Evolutionary conservation across 2,888 invertebrate genomes (phyloP), one percentile per base, ranked within the genome.

Genomic region (Hofmannophila pseudospretella): DNA sequence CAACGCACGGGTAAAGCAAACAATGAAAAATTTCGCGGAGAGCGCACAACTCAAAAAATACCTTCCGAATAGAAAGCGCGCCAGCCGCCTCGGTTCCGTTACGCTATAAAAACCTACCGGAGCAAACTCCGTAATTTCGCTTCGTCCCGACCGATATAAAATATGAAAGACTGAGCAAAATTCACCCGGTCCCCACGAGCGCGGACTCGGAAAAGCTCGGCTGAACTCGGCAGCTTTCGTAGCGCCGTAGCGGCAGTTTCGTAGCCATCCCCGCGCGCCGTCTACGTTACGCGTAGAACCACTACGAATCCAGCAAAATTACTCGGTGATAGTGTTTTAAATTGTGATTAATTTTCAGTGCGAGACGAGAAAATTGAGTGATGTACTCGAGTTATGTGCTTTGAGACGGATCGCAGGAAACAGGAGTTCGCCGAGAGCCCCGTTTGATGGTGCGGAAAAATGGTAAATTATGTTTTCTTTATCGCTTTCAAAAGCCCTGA

Each of bases 151-250:
- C 72, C 78, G 74, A 77, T 84, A 84, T 85, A 84, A 85, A 85
- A 85, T 85, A 84, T 85, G 85, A 85, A 85, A 82, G 80, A 77
- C 78, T 72, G 82, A 69, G 76, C 81, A 57, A 72, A 82, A 75
- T 76, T 77, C 71, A 62, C 70, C 54, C 59, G 58, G 62, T 47
- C 56, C 51, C 63, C 68, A 68, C 65, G 55, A 68, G 64, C 65
- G 28, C 30, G 16, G 10, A 41, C 41, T 80, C 82, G 82, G 67
- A 39, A 31, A 27, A 39, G 38, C 54, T 71, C 82, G 82, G 44
- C 39, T 11, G 22, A 32, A 40, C 44, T 74, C 76, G 76, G 64
- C 32, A 11, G 48, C 43, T 42, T 63, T 66, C 81, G 82, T 61
- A 53, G 45, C 73, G 70, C 58, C 80, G 79, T 73, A 78, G 79